These are phyloP conservation scores for Pyxicephalus adspersus DNA, from an alignment of 2,113 vertebrate genomes.

Conservation along the genomic window DNA sequence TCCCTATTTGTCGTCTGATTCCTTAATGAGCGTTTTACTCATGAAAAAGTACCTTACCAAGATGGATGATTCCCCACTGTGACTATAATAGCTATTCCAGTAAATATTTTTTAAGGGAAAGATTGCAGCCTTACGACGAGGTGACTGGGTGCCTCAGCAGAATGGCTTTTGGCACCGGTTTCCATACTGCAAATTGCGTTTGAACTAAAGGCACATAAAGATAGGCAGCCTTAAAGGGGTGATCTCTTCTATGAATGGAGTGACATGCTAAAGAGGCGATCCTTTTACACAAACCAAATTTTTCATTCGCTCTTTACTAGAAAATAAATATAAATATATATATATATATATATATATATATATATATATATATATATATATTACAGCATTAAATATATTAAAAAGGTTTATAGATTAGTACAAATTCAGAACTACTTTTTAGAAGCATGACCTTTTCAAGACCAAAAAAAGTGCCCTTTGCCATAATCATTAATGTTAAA, in stretches of 20 bases:
- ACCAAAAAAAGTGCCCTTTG: too few relatives aligned
- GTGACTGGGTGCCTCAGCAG: constrained; percentile 52
- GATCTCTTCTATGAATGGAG: neutral
- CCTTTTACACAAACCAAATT: too few relatives aligned
- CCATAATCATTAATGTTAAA: too few relatives aligned
- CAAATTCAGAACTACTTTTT: too few relatives aligned
- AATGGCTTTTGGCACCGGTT: constrained; percentile 54
- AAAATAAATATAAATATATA: too few relatives aligned
- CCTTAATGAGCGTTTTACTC: constrained; percentile 57
- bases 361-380: too few relatives aligned
- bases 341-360: too few relatives aligned
- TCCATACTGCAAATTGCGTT: constrained; percentile 47
- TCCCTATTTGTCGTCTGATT: constrained; percentile 57
- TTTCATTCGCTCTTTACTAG: too few relatives aligned
- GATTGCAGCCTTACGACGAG: constrained; percentile 47
- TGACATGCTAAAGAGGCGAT: constrained; percentile 1
- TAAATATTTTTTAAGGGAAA: constrained; percentile 58
- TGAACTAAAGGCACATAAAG: constrained; percentile 50
- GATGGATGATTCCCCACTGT: constrained; percentile 56
- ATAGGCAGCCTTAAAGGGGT: constrained; percentile 43
- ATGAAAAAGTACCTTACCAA: constrained; percentile 58
- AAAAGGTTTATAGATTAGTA: too few relatives aligned
- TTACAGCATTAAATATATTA: too few relatives aligned
- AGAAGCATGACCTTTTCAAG: too few relatives aligned
- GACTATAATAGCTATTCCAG: constrained; percentile 57